A percentile compares a stretch with the other conserved stretches of the same genome.
Conservation (phyloP, 2,113 vertebrate genomes). For the Petrocephalus zakoni region DNA sequence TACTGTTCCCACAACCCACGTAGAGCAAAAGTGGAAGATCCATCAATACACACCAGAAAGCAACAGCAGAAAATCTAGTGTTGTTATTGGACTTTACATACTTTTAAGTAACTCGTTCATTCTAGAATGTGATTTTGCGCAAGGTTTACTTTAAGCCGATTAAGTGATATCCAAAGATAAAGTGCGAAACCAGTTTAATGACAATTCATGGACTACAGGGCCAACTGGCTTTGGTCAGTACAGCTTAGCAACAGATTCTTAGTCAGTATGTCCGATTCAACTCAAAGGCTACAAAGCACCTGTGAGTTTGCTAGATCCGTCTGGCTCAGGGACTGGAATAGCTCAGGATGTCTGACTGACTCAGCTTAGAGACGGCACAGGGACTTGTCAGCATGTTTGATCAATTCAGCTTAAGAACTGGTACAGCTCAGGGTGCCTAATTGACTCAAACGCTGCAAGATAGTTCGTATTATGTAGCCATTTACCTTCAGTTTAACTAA, state of each 20-base stretch:
- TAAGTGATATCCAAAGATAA: no score
- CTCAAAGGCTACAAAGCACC: not conserved
- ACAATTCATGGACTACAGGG: no score
- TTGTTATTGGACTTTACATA: no score
- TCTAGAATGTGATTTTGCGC: no score
- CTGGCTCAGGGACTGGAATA: not conserved
- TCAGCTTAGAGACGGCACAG: not conserved
- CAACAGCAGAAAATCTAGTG: no score
- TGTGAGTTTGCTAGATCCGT: not conserved
- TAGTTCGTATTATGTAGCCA: not conserved
- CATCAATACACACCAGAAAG: no score
- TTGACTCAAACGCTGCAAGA: not conserved
- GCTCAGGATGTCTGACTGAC: not conserved
- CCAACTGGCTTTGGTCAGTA: not conserved
- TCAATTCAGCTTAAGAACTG: not conserved
- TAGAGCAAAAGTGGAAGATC: no score
- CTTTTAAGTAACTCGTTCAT: no score
- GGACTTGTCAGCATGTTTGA: not conserved
- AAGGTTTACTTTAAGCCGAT: no score
- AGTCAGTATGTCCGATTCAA: not conserved
- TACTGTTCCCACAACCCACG: no score
- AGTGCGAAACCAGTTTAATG: no score
- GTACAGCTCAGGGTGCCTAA: not conserved
- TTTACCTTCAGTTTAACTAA: not conserved
- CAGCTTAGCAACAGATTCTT: not conserved